phyloP scores from a whole-genome alignment of 1,140 invertebrate genomes.

The Drosophila biarmipes region DNA sequence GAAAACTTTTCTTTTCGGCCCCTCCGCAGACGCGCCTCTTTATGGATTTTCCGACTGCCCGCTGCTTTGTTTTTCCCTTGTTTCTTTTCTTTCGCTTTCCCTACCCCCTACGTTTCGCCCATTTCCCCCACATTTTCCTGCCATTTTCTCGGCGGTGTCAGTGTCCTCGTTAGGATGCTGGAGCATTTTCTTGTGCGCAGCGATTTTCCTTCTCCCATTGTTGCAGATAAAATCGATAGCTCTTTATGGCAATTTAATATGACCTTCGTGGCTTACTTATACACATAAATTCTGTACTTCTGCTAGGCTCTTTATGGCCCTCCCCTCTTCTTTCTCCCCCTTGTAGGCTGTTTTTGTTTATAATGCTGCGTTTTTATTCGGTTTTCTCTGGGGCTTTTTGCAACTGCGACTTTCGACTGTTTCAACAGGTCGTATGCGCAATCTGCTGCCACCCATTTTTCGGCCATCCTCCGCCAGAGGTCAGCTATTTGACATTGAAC shows the following conservation, averaged over 20 bases:
- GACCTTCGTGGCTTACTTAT: constrained; percentile 84
- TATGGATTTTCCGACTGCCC: constrained; percentile 72
- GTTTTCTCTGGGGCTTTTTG: constrained; percentile 30
- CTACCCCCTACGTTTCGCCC: neutral
- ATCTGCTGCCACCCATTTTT: constrained; percentile 46
- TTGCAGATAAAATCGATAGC: constrained; percentile 84
- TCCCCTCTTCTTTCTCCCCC: constrained; percentile 6
- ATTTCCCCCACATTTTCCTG: neutral
- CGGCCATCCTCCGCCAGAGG: constrained; percentile 22
- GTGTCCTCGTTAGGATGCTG: constrained; percentile 79
- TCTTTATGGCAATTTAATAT: constrained; percentile 85
- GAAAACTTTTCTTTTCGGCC: constrained; percentile 49
- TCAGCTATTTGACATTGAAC: constrained; percentile 58
- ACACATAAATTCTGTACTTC: constrained; percentile 54
- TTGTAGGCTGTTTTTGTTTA: constrained; percentile 68
- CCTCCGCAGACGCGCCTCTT: constrained; percentile 60
- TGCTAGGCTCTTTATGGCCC: constrained; percentile 55
- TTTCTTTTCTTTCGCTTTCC: constrained; percentile 14
- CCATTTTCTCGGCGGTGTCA: constrained; percentile 63
- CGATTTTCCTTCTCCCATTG: constrained; percentile 74
- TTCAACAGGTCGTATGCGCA: constrained; percentile 67
- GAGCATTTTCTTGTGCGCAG: constrained; percentile 76
- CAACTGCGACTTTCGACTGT: constrained; percentile 41
- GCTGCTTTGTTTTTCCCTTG: constrained; percentile 34
- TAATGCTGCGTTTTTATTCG: constrained; percentile 58